Conservation (phyloP, 2,113 vertebrate species). For the Cyprinodon tularosa region DNA sequence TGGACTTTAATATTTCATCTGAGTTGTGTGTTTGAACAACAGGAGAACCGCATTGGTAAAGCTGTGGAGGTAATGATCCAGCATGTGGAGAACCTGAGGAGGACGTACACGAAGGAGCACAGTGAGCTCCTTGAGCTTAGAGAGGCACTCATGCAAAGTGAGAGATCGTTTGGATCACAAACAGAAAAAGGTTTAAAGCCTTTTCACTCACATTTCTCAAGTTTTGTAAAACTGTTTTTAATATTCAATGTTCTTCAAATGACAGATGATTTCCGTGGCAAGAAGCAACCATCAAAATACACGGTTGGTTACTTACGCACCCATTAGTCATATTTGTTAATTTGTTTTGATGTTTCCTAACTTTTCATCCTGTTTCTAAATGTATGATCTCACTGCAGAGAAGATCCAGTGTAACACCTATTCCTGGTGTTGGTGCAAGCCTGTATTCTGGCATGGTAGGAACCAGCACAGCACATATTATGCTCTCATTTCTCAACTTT, state of each 20-base stretch:
- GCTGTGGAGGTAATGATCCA: constrained; percentile 98
- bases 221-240: neutral
- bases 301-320: constrained; percentile 60
- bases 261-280: constrained; percentile 86
- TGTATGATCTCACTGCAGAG: constrained; percentile 70
- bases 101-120: constrained; percentile 93
- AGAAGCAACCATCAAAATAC: constrained; percentile 81
- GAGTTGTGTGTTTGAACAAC: constrained; percentile 2
- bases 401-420: constrained; percentile 87
- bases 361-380: neutral
- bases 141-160: constrained; percentile 86
- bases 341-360: neutral
- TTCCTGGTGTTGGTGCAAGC: constrained; percentile 81
- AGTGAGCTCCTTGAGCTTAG: constrained; percentile 90
- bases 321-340: neutral
- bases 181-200: constrained; percentile 68
- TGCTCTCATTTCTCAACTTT: too few relatives aligned
- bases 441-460: constrained; percentile 73
- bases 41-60: constrained; percentile 94
- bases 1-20: too few relatives aligned
- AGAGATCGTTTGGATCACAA: constrained; percentile 83
- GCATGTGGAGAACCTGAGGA: constrained; percentile 94
- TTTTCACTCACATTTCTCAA: neutral
- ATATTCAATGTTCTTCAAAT: neutral
- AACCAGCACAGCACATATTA: neutral